Conservation (phyloP, 2,113 vertebrate genomes). For the Scomber colias region DNA sequence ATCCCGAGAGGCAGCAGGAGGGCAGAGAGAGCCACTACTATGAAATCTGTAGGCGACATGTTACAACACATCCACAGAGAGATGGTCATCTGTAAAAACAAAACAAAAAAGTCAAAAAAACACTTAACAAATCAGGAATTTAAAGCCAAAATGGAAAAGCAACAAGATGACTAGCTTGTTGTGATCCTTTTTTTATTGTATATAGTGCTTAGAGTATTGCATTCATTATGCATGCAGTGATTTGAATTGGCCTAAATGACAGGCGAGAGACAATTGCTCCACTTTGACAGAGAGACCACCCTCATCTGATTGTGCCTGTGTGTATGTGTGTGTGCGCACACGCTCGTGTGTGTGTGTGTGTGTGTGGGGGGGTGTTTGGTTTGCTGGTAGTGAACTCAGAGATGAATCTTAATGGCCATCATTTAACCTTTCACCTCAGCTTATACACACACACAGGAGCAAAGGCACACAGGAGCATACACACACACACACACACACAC, state of each 20-base stretch:
- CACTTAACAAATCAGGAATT: conserved; percentile 33
- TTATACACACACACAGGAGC: conserved; percentile 9
- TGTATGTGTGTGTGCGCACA: conserved; percentile 22
- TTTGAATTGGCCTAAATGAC: conserved; percentile 64
- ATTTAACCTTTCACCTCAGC: conserved; percentile 72
- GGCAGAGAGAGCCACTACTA: conserved; percentile 29
- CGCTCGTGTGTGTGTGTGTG: conserved; percentile 15
- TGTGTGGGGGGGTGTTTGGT: conserved; percentile 28
- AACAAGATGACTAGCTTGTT: conserved; percentile 28
- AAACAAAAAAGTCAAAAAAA: neutral
- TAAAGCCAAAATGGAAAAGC: conserved; percentile 21
- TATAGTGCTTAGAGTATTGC: conserved; percentile 55
- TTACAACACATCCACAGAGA: conserved; percentile 58
- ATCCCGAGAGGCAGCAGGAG: conserved; percentile 34
- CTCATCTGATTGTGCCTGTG: conserved; percentile 26
- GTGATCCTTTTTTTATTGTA: conserved; percentile 13
- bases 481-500: conserved; percentile 28
- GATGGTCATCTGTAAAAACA: conserved; percentile 27
- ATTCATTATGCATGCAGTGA: conserved; percentile 69
- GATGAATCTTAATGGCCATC: conserved; percentile 75
- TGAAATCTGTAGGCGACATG: conserved; percentile 52
- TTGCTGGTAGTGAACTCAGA: conserved; percentile 61
- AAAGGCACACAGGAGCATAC: conserved; percentile 10
- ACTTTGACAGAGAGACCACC: conserved; percentile 43
- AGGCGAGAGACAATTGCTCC: conserved; percentile 58